These are phyloP conservation scores for Taenioides sp. DNA, from an alignment of 2,797 vertebrate genomes.

Conservation along the genomic window DNA sequence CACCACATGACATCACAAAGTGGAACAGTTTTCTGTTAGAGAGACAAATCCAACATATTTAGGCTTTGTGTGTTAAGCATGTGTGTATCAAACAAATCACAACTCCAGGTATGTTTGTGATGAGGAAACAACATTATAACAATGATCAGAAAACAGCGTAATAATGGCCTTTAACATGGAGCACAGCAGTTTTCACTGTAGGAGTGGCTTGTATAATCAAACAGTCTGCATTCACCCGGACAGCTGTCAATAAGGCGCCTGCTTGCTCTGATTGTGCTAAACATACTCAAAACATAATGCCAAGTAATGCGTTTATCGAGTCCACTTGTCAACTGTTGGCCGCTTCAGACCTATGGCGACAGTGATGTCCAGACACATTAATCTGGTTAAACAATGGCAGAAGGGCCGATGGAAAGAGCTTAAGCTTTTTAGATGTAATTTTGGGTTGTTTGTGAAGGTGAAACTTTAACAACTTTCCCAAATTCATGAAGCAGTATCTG, in stretches of 20 bases:
- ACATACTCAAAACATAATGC: constrained; percentile 42
- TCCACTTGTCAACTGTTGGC: constrained; percentile 32
- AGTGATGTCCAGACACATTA: constrained; percentile 46
- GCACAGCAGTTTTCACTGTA: neutral
- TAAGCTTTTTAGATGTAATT: constrained; percentile 38
- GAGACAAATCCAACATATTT: too few species aligned
- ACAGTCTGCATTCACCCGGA: constrained; percentile 13
- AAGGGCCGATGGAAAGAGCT: constrained; percentile 51
- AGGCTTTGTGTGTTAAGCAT: too few species aligned
- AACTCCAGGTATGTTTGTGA: too few species aligned
- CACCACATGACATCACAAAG: too few species aligned
- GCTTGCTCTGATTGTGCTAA: constrained; percentile 45
- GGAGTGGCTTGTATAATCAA: neutral
- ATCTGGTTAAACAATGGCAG: constrained; percentile 63
- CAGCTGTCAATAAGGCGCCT: constrained; percentile 38
- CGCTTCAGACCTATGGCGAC: constrained; percentile 9
- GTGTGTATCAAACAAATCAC: too few species aligned
- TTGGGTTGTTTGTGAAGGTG: constrained; percentile 31
- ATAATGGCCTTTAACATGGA: neutral
- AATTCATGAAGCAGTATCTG: neutral
- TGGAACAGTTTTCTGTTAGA: too few species aligned
- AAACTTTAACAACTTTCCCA: neutral
- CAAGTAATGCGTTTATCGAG: constrained; percentile 26
- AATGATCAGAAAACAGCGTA: too few species aligned
- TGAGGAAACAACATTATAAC: too few species aligned